phyloP scores from a whole-genome alignment of 2,113 vertebrate genomes.

The Tenrec ecaudatus region DNA sequence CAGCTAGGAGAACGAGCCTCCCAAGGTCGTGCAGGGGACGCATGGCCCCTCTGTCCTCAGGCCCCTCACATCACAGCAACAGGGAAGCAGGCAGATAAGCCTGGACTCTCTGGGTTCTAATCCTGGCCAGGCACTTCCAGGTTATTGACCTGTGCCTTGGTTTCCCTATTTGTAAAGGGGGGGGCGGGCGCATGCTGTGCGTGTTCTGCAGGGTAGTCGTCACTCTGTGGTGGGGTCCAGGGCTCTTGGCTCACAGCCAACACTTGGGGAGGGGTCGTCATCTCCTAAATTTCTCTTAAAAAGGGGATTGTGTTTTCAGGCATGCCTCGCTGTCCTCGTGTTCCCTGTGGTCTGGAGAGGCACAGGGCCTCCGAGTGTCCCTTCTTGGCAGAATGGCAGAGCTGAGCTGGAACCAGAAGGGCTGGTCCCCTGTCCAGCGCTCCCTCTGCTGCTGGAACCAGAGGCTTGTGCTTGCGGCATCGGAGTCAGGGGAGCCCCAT shows the following conservation, averaged over 20 bases:
- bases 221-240: background rate
- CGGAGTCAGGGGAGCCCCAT: fast-evolving
- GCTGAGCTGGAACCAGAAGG: background rate
- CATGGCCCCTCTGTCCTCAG: background rate
- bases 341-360: background rate
- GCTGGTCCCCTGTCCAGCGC: too few relatives aligned
- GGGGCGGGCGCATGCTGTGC: fast-evolving
- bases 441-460: background rate
- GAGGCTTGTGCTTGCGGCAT: background rate
- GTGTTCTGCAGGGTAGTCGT: background rate
- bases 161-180: background rate
- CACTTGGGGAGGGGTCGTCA: background rate
- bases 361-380: background rate
- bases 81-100: background rate
- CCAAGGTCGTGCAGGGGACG: background rate
- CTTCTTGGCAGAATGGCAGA: fast-evolving
- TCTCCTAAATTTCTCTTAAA: background rate
- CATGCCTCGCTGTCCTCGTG: fast-evolving
- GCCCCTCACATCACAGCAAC: too few relatives aligned
- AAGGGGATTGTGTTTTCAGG: fast-evolving
- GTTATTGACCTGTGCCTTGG: background rate
- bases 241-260: background rate
- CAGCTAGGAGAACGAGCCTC: background rate
- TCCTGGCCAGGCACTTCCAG: background rate
- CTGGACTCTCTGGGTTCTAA: background rate